Conservation (phyloP, 2,888 invertebrate genomes). For the Ceraclea dissimilis region DNA sequence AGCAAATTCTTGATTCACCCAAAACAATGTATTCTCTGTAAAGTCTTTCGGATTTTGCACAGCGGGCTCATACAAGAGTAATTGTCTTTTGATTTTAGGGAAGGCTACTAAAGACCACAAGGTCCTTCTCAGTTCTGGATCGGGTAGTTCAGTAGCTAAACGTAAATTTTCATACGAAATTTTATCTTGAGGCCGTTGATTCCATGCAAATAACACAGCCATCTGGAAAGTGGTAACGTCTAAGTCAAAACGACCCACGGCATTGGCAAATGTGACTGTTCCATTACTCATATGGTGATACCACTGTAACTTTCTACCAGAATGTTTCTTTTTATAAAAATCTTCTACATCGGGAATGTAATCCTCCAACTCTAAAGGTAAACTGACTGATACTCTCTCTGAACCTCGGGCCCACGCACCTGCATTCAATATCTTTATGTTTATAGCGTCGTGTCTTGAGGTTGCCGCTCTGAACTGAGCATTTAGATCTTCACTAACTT, state of each 20-base stretch:
- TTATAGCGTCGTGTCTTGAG: constrained; percentile 79
- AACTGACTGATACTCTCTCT: constrained; percentile 89
- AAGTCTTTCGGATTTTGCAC: constrained; percentile 91
- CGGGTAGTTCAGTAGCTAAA: constrained; percentile 92
- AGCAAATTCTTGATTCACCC: constrained; percentile 96
- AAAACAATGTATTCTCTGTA: constrained; percentile 84
- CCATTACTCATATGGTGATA: constrained; percentile 99
- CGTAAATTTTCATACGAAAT: constrained; percentile 95
- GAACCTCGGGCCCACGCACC: constrained; percentile 97
- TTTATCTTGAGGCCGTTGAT: constrained; percentile 87
- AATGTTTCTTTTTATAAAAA: constrained; percentile 96
- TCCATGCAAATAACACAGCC: constrained; percentile 99
- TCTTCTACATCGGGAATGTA: constrained; percentile 99
- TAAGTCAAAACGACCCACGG: constrained; percentile 88
- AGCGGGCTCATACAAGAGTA: constrained; percentile 72
- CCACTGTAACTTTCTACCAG: constrained; percentile 96
- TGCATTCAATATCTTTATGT: constrained; percentile 97
- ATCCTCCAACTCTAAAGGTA: constrained; percentile 96
- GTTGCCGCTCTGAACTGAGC: constrained; percentile 83
- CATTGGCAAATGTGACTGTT: constrained; percentile 91
- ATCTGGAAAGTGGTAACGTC: constrained; percentile 99
- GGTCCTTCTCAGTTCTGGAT: constrained; percentile 89
- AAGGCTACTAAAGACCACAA: constrained; percentile 94
- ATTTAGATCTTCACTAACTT: constrained; percentile 95
- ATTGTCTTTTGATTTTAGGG: constrained; percentile 91